phyloP scores from a whole-genome alignment of 2,888 invertebrate species.

The Tenthredo mesomela region DNA sequence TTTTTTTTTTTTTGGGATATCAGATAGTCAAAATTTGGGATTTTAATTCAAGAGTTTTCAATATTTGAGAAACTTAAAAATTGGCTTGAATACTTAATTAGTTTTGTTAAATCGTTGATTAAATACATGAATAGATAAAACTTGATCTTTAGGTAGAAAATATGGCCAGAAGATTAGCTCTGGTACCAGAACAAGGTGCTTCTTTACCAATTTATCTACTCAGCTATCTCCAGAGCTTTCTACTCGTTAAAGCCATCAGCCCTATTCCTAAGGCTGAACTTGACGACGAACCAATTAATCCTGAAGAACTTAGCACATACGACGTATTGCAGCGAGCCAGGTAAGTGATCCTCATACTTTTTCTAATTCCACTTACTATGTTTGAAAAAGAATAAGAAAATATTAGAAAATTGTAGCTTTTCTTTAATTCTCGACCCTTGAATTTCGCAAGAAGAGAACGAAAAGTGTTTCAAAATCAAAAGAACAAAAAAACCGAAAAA shows the following conservation, averaged over 20 bases:
- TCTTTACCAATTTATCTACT: constrained; percentile 89
- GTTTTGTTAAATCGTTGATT: not conserved
- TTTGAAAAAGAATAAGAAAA: not conserved
- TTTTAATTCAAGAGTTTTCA: too few species aligned
- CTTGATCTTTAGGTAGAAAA: constrained; percentile 82
- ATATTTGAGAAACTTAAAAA: too few species aligned
- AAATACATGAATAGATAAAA: not conserved
- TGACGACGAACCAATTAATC: constrained; percentile 86
- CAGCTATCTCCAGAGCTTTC: constrained; percentile 93
- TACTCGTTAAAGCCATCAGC: constrained; percentile 85
- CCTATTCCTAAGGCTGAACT: constrained; percentile 88
- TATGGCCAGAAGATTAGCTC: constrained; percentile 90
- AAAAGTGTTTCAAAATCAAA: too few species aligned
- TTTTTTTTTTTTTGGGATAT: too few species aligned
- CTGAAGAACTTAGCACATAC: constrained; percentile 89
- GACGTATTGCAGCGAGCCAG: constrained; percentile 94
- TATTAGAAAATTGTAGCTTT: too few species aligned
- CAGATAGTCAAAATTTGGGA: too few species aligned
- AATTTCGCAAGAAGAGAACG: too few species aligned
- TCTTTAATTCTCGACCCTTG: too few species aligned
- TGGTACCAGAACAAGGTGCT: constrained; percentile 95
- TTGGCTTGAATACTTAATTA: not conserved
- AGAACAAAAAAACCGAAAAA: too few species aligned
- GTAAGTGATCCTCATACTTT: constrained; percentile 78
- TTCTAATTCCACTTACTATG: not conserved